A percentile compares a stretch with the other conserved stretches of the same genome.
Conservation (phyloP, 2,888 invertebrate genomes). For the Prosopocoilus inquinatus region DNA sequence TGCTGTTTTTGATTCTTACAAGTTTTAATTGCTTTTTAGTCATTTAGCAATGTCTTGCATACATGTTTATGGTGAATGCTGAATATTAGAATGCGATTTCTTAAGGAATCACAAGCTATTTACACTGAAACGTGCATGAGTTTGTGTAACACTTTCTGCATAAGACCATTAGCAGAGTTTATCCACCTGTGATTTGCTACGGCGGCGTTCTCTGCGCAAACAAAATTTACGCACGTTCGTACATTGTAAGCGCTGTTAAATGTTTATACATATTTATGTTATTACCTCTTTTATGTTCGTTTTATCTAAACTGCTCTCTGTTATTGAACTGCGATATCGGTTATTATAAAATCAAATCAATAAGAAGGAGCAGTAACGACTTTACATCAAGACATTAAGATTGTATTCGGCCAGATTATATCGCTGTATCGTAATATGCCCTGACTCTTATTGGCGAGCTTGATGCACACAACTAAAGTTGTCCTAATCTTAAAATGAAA, state of each 20-base stretch:
- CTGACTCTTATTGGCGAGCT: slow-evolving; percentile 22
- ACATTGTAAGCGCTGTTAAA: background rate
- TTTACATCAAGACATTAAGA: slow-evolving; percentile 31
- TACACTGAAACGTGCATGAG: no score
- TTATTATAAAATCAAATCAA: slow-evolving; percentile 31
- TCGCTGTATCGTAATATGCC: slow-evolving; percentile 23
- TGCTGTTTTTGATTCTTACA: no score
- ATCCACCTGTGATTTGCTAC: no score
- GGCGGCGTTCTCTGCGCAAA: no score
- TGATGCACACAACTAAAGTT: slow-evolving; percentile 21
- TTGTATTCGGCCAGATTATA: slow-evolving; percentile 28
- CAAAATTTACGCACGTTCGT: background rate
- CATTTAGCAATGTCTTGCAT: no score
- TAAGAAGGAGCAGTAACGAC: slow-evolving; percentile 28
- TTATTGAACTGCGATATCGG: slow-evolving; percentile 18
- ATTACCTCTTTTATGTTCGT: slow-evolving; percentile 9
- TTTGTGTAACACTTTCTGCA: no score
- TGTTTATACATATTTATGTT: background rate
- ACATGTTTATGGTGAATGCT: no score
- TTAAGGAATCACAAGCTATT: no score
- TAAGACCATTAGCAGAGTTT: no score
- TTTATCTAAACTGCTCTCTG: slow-evolving; percentile 13
- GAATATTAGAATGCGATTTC: no score
- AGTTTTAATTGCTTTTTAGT: no score
- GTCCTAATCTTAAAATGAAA: background rate